Conservation (phyloP, 2,888 invertebrate species). For the Tanaodytes sp. region DNA sequence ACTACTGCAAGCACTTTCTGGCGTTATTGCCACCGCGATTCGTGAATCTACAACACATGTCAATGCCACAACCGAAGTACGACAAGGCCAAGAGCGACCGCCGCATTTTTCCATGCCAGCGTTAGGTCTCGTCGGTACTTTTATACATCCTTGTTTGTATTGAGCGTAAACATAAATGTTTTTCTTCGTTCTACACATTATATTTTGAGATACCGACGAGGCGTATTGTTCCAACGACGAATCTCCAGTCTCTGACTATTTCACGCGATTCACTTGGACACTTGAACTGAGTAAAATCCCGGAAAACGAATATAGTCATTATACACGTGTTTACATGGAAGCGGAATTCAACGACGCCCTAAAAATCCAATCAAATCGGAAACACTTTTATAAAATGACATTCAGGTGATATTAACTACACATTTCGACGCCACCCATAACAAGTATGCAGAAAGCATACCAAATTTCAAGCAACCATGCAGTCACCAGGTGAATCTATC, state of each 20-base stretch:
- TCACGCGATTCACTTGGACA: conserved; percentile 35
- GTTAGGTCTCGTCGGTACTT: too few species aligned
- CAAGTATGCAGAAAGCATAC: conserved; percentile 20
- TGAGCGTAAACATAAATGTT: too few species aligned
- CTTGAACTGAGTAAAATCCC: conserved; percentile 25
- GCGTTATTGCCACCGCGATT: not conserved
- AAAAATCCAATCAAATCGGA: too few species aligned
- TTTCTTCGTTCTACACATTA: too few species aligned
- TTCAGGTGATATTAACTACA: not conserved
- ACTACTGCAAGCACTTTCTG: not conserved
- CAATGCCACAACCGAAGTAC: conserved; percentile 6
- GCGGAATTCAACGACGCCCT: conserved; percentile 29
- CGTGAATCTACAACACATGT: not conserved
- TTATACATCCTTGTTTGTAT: too few species aligned
- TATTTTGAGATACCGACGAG: too few species aligned
- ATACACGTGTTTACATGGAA: conserved; percentile 38
- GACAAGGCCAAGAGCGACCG: too few species aligned
- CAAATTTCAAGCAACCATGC: too few species aligned
- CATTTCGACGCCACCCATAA: conserved; percentile 16
- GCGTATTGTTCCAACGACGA: conserved; percentile 23
- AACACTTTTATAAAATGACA: too few species aligned
- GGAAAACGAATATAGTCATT: conserved; percentile 13
- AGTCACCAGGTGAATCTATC: too few species aligned
- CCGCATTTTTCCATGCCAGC: conserved; percentile 23
- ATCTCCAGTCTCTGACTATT: conserved; percentile 25